A percentile compares a stretch with the other conserved stretches of the same genome.
phyloP scores from a whole-genome alignment of 1,140 invertebrate species.

The Euglossa dilemma region DNA sequence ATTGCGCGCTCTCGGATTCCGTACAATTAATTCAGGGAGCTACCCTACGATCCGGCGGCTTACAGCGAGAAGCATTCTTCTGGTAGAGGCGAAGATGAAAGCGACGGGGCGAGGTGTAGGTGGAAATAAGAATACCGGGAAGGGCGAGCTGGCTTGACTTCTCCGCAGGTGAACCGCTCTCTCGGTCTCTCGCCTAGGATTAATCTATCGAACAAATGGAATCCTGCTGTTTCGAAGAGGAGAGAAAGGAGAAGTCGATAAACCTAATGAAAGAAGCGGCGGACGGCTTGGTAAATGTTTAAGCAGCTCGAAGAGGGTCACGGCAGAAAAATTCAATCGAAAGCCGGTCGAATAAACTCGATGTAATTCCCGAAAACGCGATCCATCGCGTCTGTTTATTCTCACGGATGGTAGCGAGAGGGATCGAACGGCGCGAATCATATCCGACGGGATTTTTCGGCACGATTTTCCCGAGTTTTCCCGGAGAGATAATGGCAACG shows the following conservation, averaged over 20 bases:
- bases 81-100: slow-evolving; percentile 16
- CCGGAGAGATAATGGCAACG: background rate
- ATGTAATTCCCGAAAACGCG: background rate
- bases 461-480: no score
- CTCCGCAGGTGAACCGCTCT: slow-evolving; percentile 14
- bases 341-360: background rate
- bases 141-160: slow-evolving; percentile 28
- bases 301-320: slow-evolving; percentile 3
- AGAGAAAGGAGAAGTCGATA: background rate
- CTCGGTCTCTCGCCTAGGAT: slow-evolving; percentile 20
- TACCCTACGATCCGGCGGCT: background rate
- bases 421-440: background rate
- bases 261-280: background rate
- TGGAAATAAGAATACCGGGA: slow-evolving; percentile 41
- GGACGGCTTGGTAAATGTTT: slow-evolving; percentile 13
- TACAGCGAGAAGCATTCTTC: background rate
- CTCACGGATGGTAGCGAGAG: no score
- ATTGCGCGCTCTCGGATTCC: slow-evolving; percentile 1
- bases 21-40: slow-evolving; percentile 43
- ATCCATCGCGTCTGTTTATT: background rate
- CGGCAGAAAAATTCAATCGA: background rate
- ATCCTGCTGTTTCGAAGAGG: background rate
- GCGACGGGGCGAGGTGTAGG: background rate
- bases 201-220: slow-evolving; percentile 11
- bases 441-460: no score